Conservation (phyloP, 1,140 invertebrate genomes). For the Medauroidea extradentata region DNA sequence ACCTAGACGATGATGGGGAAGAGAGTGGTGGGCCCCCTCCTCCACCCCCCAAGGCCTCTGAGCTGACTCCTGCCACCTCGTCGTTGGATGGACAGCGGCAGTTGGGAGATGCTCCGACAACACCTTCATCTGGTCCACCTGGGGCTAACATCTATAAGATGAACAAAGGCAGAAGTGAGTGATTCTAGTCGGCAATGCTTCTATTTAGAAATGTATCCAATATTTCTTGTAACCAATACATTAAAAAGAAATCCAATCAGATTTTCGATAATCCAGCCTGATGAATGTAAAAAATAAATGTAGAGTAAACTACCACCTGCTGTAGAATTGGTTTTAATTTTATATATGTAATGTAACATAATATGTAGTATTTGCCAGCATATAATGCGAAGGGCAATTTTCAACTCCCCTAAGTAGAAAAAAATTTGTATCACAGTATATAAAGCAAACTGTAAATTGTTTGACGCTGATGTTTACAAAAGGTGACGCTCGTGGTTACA, state of each 20-base stretch:
- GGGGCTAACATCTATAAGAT: conserved; percentile 71
- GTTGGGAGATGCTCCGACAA: conserved; percentile 34
- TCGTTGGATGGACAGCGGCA: conserved; percentile 13
- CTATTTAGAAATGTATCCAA: too few relatives aligned
- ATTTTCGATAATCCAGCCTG: too few relatives aligned
- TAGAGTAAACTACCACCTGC: neutral
- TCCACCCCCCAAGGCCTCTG: conserved; percentile 71
- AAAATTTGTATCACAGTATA: too few relatives aligned
- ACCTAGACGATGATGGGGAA: conserved; percentile 68
- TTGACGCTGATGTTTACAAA: too few relatives aligned
- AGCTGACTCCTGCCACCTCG: conserved; percentile 41
- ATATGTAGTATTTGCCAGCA: neutral
- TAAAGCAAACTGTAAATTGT: too few relatives aligned
- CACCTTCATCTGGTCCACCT: conserved; percentile 43
- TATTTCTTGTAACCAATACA: too few relatives aligned
- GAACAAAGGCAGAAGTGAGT: conserved; percentile 66
- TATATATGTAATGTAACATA: neutral
- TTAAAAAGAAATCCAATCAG: too few relatives aligned
- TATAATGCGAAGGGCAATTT: too few relatives aligned
- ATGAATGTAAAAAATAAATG: conserved; percentile 3
- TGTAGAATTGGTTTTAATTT: neutral
- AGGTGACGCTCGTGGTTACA: too few relatives aligned
- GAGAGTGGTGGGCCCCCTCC: conserved; percentile 54
- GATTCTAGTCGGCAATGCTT: too few relatives aligned
- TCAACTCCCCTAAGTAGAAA: too few relatives aligned